Conservation (phyloP, 2,888 invertebrate genomes). For the Trilocha varians region DNA sequence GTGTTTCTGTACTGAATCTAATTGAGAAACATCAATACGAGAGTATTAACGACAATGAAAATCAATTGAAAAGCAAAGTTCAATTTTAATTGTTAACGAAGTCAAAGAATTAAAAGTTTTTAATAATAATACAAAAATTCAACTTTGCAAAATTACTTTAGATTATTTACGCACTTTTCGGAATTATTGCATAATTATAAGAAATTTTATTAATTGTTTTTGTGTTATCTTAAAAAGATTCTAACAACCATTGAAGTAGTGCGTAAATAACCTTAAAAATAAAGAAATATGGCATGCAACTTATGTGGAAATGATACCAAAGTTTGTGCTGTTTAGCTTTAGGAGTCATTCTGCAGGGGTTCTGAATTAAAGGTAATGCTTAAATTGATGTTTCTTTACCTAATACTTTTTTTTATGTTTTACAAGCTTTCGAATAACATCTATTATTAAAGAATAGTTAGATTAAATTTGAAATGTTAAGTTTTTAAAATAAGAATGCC, state of each 20-base stretch:
- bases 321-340: conserved; percentile 50
- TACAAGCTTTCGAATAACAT: no score
- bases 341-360: conserved; percentile 51
- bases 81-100: background rate
- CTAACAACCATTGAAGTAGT: conserved; percentile 22
- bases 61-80: conserved; percentile 5
- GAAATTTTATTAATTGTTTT: conserved; percentile 5
- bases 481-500: background rate
- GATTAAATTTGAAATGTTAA: no score
- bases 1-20: conserved; percentile 31
- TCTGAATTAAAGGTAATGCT: conserved; percentile 3
- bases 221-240: conserved; percentile 20
- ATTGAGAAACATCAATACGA: conserved; percentile 12
- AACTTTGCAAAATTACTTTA: conserved; percentile 15
- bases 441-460: no score
- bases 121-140: no score
- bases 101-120: no score
- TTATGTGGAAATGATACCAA: conserved; percentile 35
- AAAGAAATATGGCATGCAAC: conserved; percentile 54
- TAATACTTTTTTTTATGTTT: no score
- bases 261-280: conserved; percentile 38
- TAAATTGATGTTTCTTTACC: conserved; percentile 3
- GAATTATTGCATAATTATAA: conserved; percentile 14
- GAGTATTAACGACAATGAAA: conserved; percentile 13
- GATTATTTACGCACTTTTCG: conserved; percentile 32